Percentiles rank a stretch among this genome's conserved stretches.
Conservation (phyloP, 2,797 vertebrate species). For the Poeciliopsis presidionis region DNA sequence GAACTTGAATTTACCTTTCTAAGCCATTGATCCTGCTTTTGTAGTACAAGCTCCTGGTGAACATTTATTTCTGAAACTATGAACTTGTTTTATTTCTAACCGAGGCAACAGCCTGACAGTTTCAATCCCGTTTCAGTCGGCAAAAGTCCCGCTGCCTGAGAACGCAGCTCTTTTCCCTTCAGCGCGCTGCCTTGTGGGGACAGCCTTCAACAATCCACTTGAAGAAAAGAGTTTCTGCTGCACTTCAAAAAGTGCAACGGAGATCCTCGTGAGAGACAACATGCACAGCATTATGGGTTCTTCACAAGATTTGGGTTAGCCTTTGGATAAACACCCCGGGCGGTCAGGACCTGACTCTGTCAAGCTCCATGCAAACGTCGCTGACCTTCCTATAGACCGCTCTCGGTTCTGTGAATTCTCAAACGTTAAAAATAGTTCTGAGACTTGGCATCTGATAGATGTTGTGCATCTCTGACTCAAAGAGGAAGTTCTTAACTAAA, state of each 20-base stretch:
- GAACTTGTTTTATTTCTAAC: constrained; percentile 3
- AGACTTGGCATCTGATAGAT: background rate
- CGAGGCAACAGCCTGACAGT: background rate
- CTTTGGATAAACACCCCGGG: background rate
- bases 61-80: constrained; percentile 4
- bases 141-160: background rate
- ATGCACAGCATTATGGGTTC: background rate
- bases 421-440: background rate
- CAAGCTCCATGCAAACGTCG: background rate
- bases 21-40: background rate
- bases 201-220: constrained; percentile 3
- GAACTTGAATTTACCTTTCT: background rate
- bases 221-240: background rate
- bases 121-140: background rate
- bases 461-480: background rate
- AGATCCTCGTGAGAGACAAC: background rate
- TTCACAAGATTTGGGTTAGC: background rate
- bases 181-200: background rate
- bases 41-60: background rate
- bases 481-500: background rate
- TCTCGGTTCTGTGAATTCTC: background rate
- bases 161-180: constrained; percentile 1
- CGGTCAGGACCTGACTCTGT: background rate
- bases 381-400: background rate
- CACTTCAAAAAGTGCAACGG: background rate